Evolutionary conservation across 2,888 invertebrate species (phyloP), one percentile per base, ranked within the genome.

Genomic region (Synergus umbraculus): DNA sequence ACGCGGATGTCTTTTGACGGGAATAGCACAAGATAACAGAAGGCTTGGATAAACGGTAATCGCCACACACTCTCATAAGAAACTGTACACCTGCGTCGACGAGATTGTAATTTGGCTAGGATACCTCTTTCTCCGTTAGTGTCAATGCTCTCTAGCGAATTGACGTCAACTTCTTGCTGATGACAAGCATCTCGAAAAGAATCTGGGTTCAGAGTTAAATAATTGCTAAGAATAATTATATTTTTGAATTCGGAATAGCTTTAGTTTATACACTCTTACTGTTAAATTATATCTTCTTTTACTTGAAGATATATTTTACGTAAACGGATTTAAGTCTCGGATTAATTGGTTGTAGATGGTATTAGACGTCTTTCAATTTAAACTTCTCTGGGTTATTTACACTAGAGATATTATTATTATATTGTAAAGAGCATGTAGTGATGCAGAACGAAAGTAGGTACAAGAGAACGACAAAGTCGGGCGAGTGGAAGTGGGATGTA

Each of bases 401-500:
- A 54, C n/a, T 54, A 2, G n/a, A 9, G n/a, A 54, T n/a, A 54
- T n/a, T 9, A 54, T 54, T 12, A 54, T 37, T 37, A 37, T 37
- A 54, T 9, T 54, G n/a, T n/a, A 54, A 54, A 54, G 54, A 13
- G 8, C 9, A 9, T 54, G 54, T 54, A 60, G 60, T 60, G 37
- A n/a, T 13, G 76, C 5, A 18, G 37, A 64, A 46, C 29, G 37
- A 49, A 29, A 77, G 77, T 66, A 60, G 44, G 15, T 63, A 65
- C 5, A 65, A 44, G 15, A n/a, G 15, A 77, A 37, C 54, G 77
- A 66, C 66, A 65, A 37, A 77, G 77, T 49, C 37, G 46, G n/a
- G 65, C 65, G 77, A 77, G 64, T 77, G 37, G 77, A 49, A 77
- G 65, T 63, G 65, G 77, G 77, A 77, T 77, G 66, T 63, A 77